A percentile compares a stretch with the other conserved stretches of the same genome.
phyloP scores from a whole-genome alignment of 1,140 invertebrate species.

The Popillia japonica region DNA sequence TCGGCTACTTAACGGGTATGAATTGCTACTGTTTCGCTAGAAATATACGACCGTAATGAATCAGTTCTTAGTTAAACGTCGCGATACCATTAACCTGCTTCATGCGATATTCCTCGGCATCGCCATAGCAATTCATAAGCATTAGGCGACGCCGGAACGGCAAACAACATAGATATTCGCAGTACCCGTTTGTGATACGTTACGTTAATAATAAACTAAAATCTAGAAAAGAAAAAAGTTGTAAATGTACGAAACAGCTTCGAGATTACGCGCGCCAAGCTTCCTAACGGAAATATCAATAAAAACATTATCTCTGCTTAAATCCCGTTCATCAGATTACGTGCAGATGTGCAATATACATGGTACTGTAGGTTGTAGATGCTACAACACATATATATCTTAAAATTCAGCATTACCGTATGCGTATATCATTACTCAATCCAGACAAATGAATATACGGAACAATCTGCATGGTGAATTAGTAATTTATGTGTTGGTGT shows the following conservation, averaged over 20 bases:
- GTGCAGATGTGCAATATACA: too few relatives aligned
- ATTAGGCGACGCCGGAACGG: conserved; percentile 10
- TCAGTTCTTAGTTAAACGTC: not conserved
- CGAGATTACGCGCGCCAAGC: not conserved
- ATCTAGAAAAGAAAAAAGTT: too few relatives aligned
- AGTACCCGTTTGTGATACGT: not conserved
- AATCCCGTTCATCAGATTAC: not conserved
- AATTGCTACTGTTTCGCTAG: not conserved
- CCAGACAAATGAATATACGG: conserved; percentile 37
- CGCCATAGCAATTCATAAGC: conserved; percentile 8
- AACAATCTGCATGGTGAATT: conserved; percentile 35
- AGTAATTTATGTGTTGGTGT: conserved; percentile 9
- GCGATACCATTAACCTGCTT: conserved; percentile 18
- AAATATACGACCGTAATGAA: not conserved
- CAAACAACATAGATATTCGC: conserved; percentile 9
- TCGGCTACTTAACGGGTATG: not conserved
- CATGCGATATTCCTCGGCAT: conserved; percentile 16
- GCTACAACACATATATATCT: conserved; percentile 33
- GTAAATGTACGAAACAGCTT: not conserved
- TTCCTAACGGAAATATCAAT: conserved; percentile 19
- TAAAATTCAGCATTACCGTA: conserved; percentile 26
- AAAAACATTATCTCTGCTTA: conserved; percentile 22
- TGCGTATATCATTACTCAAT: conserved; percentile 38
- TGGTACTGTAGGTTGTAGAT: not conserved
- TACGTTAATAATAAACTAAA: not conserved